phyloP scores from a whole-genome alignment of 2,113 vertebrate genomes.

The Felis catus region F.catus_Fca126_mat1.0 CM031418.1:140581001-140581500 shows the following conservation, averaged over 20 bases:
- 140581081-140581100: too few relatives aligned
- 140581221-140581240: too few relatives aligned
- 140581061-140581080: neutral
- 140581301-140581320: neutral
- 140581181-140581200: fast-evolving
- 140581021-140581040: fast-evolving
- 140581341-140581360: fast-evolving
- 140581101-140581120: fast-evolving
- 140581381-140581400: neutral
- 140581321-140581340: fast-evolving
- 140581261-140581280: fast-evolving
- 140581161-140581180: fast-evolving
- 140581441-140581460: fast-evolving
- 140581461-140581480: fast-evolving
- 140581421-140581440: fast-evolving
- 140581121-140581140: too few relatives aligned
- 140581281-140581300: fast-evolving
- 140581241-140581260: fast-evolving
- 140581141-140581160: too few relatives aligned
- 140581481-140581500: neutral
- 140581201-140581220: neutral
- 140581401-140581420: neutral
- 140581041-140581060: neutral
- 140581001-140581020: neutral
- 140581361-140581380: neutral